Conservation (phyloP, 2,797 vertebrate species). For the Fistularia commersonii region DNA sequence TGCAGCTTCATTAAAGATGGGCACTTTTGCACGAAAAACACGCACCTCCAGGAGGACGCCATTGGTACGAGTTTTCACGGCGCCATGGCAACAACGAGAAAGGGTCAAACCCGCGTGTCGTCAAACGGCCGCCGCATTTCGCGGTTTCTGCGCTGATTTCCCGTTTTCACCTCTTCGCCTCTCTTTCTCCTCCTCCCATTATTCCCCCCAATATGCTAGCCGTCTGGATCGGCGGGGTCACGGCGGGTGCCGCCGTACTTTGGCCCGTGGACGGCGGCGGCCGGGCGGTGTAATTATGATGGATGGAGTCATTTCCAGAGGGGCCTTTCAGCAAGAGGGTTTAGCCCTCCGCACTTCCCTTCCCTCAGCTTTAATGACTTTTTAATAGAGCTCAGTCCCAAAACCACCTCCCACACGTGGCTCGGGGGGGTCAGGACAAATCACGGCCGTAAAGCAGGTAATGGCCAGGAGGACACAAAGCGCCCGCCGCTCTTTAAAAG, state of each 20-base stretch:
- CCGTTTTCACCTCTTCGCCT: neutral
- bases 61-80: too few relatives aligned
- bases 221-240: slow-evolving; percentile 53
- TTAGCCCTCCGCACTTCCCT: slow-evolving; percentile 62
- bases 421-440: slow-evolving; percentile 56
- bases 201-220: slow-evolving; percentile 7
- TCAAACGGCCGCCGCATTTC: too few relatives aligned
- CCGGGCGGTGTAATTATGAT: slow-evolving; percentile 80
- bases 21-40: too few relatives aligned
- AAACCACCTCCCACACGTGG: slow-evolving; percentile 55
- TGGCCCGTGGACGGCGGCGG: slow-evolving; percentile 56
- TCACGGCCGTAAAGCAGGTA: slow-evolving; percentile 66
- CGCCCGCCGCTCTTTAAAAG: slow-evolving; percentile 46
- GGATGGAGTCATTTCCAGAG: slow-evolving; percentile 78
- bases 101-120: too few relatives aligned
- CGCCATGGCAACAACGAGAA: too few relatives aligned
- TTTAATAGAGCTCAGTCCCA: slow-evolving; percentile 76
- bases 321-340: slow-evolving; percentile 69
- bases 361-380: slow-evolving; percentile 76
- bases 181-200: slow-evolving; percentile 9
- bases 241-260: slow-evolving; percentile 50
- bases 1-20: too few relatives aligned
- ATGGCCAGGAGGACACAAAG: slow-evolving; percentile 56
- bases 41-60: too few relatives aligned
- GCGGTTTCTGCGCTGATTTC: neutral